Percentiles rank a stretch among this genome's conserved stretches.
Conservation (phyloP, 2,797 vertebrate genomes). For the Melanotaenia pygmaea region DNA sequence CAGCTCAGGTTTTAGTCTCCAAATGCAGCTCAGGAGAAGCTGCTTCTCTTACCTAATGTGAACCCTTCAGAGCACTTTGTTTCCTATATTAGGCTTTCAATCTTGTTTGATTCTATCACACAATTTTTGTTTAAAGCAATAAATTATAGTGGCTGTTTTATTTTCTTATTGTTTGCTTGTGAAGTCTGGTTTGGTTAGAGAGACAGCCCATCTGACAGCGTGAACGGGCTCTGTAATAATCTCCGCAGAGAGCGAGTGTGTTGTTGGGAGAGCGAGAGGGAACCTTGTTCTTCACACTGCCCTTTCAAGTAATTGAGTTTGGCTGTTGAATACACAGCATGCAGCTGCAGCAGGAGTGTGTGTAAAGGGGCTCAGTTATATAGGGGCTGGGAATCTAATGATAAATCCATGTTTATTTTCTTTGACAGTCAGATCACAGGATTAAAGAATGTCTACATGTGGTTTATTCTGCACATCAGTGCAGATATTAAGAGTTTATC, state of each 20-base stretch:
- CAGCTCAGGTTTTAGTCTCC: constrained; percentile 27
- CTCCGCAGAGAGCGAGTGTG: constrained; percentile 51
- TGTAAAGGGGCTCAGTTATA: constrained; percentile 14
- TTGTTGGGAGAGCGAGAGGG: constrained; percentile 46
- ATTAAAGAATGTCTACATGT: constrained; percentile 1
- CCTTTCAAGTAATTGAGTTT: constrained; percentile 78
- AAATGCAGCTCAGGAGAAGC: constrained; percentile 27
- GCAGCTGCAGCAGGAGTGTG: constrained; percentile 40
- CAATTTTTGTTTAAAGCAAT: constrained; percentile 35
- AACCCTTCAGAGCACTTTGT: constrained; percentile 41
- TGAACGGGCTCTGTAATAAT: constrained; percentile 67
- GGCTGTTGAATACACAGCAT: constrained; percentile 72
- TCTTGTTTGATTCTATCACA: constrained; percentile 53
- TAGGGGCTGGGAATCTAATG: constrained; percentile 36
- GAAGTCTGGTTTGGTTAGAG: constrained; percentile 32
- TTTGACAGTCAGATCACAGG: constrained; percentile 12
- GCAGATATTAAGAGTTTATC: neutral
- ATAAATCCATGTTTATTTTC: constrained; percentile 36
- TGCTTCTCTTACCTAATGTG: constrained; percentile 21
- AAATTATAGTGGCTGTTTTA: constrained; percentile 47
- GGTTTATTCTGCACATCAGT: neutral
- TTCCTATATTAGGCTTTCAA: constrained; percentile 5
- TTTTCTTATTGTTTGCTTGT: constrained; percentile 46
- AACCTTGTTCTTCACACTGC: constrained; percentile 59
- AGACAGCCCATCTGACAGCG: constrained; percentile 49